phyloP scores from a whole-genome alignment of 2,888 invertebrate species.

The Melanophora roralis region DNA sequence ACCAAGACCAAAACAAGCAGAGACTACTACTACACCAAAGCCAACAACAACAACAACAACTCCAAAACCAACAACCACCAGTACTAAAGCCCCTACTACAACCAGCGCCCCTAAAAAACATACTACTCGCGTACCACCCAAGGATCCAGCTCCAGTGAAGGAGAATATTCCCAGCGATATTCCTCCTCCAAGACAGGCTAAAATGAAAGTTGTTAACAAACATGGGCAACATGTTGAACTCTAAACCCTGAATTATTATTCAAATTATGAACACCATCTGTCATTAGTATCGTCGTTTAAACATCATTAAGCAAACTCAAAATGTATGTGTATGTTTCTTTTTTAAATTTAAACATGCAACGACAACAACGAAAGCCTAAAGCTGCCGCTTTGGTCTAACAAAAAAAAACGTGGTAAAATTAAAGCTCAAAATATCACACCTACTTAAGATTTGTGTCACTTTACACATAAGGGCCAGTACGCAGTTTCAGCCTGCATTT shows the following conservation, averaged over 20 bases:
- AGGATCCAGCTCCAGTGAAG: slow-evolving; percentile 78
- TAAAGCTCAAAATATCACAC: too few species aligned
- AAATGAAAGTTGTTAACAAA: slow-evolving; percentile 81
- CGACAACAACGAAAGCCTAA: slow-evolving; percentile 46
- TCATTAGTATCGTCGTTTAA: slow-evolving; percentile 3
- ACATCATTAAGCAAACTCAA: neutral
- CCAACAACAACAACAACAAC: slow-evolving; percentile 41
- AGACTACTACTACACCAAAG: slow-evolving; percentile 59
- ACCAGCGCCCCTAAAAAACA: slow-evolving; percentile 64
- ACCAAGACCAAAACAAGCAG: slow-evolving; percentile 63
- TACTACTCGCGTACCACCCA: slow-evolving; percentile 69
- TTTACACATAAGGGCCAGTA: too few species aligned
- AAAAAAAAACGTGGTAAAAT: slow-evolving; percentile 14
- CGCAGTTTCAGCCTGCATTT: too few species aligned
- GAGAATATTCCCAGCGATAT: slow-evolving; percentile 80
- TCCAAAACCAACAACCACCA: slow-evolving; percentile 45
- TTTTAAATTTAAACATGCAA: too few species aligned
- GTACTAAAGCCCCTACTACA: slow-evolving; percentile 67
- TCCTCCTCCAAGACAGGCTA: slow-evolving; percentile 78
- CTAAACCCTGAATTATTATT: slow-evolving; percentile 64
- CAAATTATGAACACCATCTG: neutral
- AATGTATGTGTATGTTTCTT: too few species aligned
- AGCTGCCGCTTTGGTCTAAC: neutral
- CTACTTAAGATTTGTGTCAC: too few species aligned
- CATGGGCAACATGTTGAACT: slow-evolving; percentile 77